A percentile compares a stretch with the other conserved stretches of the same genome.
phyloP scores from a whole-genome alignment of 2,797 vertebrate genomes.

The Anguilla marmorata region DNA sequence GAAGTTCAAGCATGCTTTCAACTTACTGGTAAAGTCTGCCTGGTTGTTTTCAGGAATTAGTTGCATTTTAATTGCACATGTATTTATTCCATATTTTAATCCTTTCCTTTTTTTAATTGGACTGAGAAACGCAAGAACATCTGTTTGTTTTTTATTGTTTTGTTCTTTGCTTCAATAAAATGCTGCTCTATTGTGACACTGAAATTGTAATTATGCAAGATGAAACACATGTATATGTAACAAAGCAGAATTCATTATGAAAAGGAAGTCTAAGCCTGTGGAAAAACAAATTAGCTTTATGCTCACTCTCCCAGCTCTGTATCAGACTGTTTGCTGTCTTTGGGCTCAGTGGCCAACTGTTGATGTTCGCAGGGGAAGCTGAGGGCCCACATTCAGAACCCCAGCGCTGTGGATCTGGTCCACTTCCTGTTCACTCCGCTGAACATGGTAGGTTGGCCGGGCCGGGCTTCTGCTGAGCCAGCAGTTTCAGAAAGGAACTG shows the following conservation, averaged over 20 bases:
- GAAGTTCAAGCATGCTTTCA: conserved; percentile 97
- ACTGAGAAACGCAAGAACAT: too few species aligned
- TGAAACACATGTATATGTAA: background rate
- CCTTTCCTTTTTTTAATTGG: too few species aligned
- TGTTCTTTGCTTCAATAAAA: background rate
- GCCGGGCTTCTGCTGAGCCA: too few species aligned
- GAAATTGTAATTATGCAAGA: background rate
- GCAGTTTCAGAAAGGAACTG: background rate
- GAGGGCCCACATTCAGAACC: conserved; percentile 92
- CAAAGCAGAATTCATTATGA: background rate
- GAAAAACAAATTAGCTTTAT: background rate
- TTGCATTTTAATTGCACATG: background rate
- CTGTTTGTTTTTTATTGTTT: background rate
- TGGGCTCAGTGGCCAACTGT: background rate
- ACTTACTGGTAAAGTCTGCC: conserved; percentile 82
- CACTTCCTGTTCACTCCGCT: conserved; percentile 94
- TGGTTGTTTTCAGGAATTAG: background rate
- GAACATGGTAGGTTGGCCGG: conserved; percentile 77
- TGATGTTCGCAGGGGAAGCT: conserved; percentile 78
- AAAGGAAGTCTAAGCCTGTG: background rate
- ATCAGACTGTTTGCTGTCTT: background rate
- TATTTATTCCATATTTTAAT: background rate
- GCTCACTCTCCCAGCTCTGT: background rate
- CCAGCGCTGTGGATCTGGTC: conserved; percentile 87
- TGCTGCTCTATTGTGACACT: background rate